These are phyloP conservation scores for Saimiri boliviensis DNA, from an alignment of 2,113 vertebrate species.

Conservation along the genomic window DNA sequence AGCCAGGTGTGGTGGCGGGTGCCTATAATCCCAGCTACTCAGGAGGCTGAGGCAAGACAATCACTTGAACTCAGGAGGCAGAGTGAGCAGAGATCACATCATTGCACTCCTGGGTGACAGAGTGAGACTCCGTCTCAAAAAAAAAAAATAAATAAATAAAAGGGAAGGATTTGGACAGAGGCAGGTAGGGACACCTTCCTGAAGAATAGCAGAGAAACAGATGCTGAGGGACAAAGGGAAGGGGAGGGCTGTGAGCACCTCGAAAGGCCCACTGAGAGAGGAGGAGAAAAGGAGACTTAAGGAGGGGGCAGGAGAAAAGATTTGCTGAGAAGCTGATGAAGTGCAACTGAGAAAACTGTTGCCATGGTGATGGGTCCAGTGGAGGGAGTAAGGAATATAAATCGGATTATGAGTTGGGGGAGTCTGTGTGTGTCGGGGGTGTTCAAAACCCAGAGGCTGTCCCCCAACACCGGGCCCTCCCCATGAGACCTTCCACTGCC, in stretches of 20 bases:
- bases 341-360: slow-evolving; percentile 91
- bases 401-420: slow-evolving; percentile 85
- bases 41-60: too few relatives aligned
- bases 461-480: not conserved
- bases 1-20: too few relatives aligned
- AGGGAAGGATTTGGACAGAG: not conserved
- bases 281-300: not conserved
- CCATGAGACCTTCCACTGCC: not conserved
- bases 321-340: slow-evolving; percentile 80
- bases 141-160: too few relatives aligned
- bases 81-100: too few relatives aligned
- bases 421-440: slow-evolving; percentile 4
- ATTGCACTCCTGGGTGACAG: too few relatives aligned
- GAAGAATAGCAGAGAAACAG: not conserved
- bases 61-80: too few relatives aligned
- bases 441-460: not conserved
- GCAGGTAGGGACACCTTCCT: not conserved
- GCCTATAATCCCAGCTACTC: too few relatives aligned
- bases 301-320: slow-evolving; percentile 45
- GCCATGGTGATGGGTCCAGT: slow-evolving; percentile 95
- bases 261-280: not conserved
- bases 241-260: not conserved
- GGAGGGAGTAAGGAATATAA: slow-evolving; percentile 91
- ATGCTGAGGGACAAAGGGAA: not conserved
- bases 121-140: too few relatives aligned